Conservation (phyloP, 2,888 invertebrate genomes). For the Diplolepis rosae region DNA sequence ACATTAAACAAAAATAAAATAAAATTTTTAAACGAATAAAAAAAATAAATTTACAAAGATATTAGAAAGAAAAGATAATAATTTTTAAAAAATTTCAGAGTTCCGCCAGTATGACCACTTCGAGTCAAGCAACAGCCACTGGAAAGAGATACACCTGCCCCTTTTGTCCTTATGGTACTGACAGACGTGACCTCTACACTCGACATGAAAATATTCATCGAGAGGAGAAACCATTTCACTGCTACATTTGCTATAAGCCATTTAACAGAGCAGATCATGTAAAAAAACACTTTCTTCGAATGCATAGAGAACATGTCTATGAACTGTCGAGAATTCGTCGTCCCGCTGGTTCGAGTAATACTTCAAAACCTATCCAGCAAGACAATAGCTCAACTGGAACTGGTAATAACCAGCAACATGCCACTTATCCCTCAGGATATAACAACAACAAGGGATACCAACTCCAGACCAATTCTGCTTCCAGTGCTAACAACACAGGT, state of each 20-base stretch:
- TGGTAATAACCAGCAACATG: slow-evolving; percentile 49
- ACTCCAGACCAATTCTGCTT: slow-evolving; percentile 57
- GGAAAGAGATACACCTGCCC: slow-evolving; percentile 88
- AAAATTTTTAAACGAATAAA: too few species aligned
- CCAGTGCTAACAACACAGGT: slow-evolving; percentile 44
- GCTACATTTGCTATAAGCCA: slow-evolving; percentile 93
- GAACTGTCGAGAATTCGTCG: slow-evolving; percentile 88
- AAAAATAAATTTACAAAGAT: too few species aligned
- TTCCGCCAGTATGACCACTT: slow-evolving; percentile 49
- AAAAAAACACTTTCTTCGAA: slow-evolving; percentile 93
- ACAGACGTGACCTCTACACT: slow-evolving; percentile 91
- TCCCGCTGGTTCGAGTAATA: slow-evolving; percentile 67
- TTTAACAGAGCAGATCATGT: slow-evolving; percentile 96
- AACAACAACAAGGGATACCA: slow-evolving; percentile 63
- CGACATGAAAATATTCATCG: slow-evolving; percentile 95
- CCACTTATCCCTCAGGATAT: slow-evolving; percentile 58
- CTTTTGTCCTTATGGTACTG: slow-evolving; percentile 93
- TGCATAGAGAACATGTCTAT: slow-evolving; percentile 93
- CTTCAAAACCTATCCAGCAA: slow-evolving; percentile 57
- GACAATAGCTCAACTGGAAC: slow-evolving; percentile 48
- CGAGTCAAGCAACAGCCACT: slow-evolving; percentile 59
- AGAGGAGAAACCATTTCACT: slow-evolving; percentile 95
- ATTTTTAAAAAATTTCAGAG: too few species aligned
- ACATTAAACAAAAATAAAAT: too few species aligned
- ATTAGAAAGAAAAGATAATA: too few species aligned